phyloP scores from a whole-genome alignment of 2,888 invertebrate species.

The Calameuta pallipes region DNA sequence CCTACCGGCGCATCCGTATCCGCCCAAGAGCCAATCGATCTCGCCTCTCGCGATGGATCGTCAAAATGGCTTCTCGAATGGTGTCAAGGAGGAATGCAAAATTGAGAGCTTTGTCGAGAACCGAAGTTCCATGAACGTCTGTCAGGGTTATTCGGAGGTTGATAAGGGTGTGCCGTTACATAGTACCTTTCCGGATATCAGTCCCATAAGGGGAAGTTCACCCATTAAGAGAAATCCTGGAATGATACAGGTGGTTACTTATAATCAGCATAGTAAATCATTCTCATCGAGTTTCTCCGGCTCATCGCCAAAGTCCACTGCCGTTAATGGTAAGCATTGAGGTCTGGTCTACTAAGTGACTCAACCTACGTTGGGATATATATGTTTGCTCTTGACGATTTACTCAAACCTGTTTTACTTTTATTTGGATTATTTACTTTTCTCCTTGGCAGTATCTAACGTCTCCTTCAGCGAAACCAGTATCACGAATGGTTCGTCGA shows the following conservation, averaged over 20 bases:
- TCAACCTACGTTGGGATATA: neutral
- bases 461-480: slow-evolving; percentile 51
- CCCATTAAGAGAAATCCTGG: slow-evolving; percentile 42
- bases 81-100: slow-evolving; percentile 55
- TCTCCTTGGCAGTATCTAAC: slow-evolving; percentile 43
- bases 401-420: no score
- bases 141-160: slow-evolving; percentile 58
- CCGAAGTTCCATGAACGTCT: slow-evolving; percentile 43
- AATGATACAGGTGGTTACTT: slow-evolving; percentile 45
- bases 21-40: slow-evolving; percentile 60
- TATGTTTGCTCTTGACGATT: no score
- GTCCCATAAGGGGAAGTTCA: slow-evolving; percentile 48
- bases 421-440: slow-evolving; percentile 12
- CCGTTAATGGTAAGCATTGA: slow-evolving; percentile 39
- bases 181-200: slow-evolving; percentile 48
- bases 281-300: slow-evolving; percentile 44
- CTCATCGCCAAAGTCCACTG: slow-evolving; percentile 50
- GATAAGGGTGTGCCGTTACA: slow-evolving; percentile 51
- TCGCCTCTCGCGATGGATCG: slow-evolving; percentile 64
- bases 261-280: slow-evolving; percentile 52
- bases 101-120: slow-evolving; percentile 49
- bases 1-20: slow-evolving; percentile 46
- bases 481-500: slow-evolving; percentile 50
- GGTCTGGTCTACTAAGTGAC: neutral
- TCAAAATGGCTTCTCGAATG: slow-evolving; percentile 61